Evolutionary conservation across 2,113 vertebrate species (phyloP), one percentile per base, ranked within the genome.

Genomic region (Cromileptes altivelis): DNA sequence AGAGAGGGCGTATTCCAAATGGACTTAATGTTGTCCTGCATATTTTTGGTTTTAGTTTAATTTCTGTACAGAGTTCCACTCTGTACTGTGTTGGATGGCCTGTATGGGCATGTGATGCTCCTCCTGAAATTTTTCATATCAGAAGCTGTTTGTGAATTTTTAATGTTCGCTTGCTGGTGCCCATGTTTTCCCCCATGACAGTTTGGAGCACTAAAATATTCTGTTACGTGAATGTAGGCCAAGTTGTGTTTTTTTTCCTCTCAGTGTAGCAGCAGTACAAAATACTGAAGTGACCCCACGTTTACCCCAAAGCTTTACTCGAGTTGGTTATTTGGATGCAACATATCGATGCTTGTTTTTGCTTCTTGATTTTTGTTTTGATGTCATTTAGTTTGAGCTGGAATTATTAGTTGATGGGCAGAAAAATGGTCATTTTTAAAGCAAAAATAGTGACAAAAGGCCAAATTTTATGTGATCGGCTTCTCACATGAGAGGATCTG

Each of bases 181-280:
- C 40, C 19, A 11, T 45, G 4, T 14, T 12, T 25, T 23, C 33
- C 42, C 49, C 56, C 14, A 6, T 70, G 64, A 47, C 30, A 17
- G 49, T 33, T 72, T 25, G 5, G 17, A 14, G 5, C 23, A 47
- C 25, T 33, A 60, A 72, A 78, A 65, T 72, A 72, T 60, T 49
- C 27, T 71, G 76, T 58, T 52, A 23, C 42, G 42, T 60, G 15
- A 70, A 70, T 67, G 13, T 50, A 64, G 65, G 50, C 57, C 40
- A 57, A 27, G 21, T 45, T 13, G 6, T 6, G 3, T 70, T 37
- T 6, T 25, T n/a, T n/a, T 25, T n/a, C 18, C 23, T 12, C 2
- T 63, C 12, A 8, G 42, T 25, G 4, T 9, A 37, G 23, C 1
- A 3, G 18, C 1, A 2, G 18, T n/a, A 12, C n/a, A 60, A 45